Percentiles rank a stretch among this genome's conserved stretches.
These are phyloP conservation scores for Acleris laterana DNA, from an alignment of 2,888 invertebrate genomes.

Conservation along the genomic window DNA sequence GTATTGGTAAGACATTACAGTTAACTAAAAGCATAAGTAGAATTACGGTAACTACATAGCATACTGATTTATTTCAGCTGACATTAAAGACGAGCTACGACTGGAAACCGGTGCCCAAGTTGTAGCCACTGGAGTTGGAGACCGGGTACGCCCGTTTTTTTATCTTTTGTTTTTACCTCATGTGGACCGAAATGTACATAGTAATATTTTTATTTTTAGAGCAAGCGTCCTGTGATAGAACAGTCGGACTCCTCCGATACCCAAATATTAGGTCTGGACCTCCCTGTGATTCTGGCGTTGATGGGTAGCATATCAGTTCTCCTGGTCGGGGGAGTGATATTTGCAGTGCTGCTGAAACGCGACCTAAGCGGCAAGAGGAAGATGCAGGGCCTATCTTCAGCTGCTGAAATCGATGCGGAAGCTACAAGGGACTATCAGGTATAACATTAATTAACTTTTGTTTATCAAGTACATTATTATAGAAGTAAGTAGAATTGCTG, in stretches of 20 bases:
- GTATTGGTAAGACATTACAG: conserved; percentile 82
- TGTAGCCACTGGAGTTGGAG: conserved; percentile 90
- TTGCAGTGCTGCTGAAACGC: conserved; percentile 86
- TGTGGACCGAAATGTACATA: too few species aligned
- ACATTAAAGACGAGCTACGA: conserved; percentile 87
- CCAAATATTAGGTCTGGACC: conserved; percentile 60
- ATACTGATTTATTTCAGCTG: conserved; percentile 56
- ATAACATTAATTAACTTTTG: conserved; percentile 27
- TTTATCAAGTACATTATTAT: too few species aligned
- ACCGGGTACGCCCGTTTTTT: conserved; percentile 85
- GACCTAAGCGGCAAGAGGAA: conserved; percentile 92
- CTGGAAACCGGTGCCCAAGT: conserved; percentile 88
- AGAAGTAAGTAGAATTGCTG: too few species aligned
- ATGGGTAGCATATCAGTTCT: conserved; percentile 70
- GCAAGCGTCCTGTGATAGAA: conserved; percentile 68
- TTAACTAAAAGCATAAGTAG: too few species aligned
- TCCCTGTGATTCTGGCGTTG: conserved; percentile 68
- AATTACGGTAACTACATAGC: too few species aligned
- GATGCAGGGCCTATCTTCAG: conserved; percentile 88
- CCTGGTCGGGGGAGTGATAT: conserved; percentile 69
- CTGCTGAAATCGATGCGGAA: conserved; percentile 89
- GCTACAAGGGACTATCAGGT: conserved; percentile 97
- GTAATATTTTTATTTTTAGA: conserved; percentile 52
- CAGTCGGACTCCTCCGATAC: conserved; percentile 56
- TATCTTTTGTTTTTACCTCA: neutral